Evolutionary conservation across 1,140 invertebrate species (phyloP).

Genomic region (Neodiprion pinetum): DNA sequence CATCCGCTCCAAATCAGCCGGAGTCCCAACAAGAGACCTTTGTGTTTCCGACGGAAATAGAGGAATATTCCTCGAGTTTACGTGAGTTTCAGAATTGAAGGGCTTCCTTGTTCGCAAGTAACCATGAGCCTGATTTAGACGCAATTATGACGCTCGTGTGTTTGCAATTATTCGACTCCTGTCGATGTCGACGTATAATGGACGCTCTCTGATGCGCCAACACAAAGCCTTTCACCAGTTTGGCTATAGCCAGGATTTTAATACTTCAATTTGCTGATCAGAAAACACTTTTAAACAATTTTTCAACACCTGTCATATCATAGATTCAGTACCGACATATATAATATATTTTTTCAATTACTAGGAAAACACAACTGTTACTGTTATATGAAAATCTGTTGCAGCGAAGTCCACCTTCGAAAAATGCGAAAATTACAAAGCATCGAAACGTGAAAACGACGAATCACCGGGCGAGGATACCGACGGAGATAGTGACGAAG

Average conservation of each 20-base stretch:
- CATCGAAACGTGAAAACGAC: not conserved
- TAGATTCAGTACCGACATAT: no score
- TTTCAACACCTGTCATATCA: no score
- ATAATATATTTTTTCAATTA: no score
- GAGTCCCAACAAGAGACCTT: not conserved
- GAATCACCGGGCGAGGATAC: not conserved
- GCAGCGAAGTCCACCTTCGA: not conserved
- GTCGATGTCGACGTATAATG: no score
- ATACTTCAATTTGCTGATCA: no score
- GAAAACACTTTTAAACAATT: no score
- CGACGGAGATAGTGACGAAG: slow-evolving; percentile 11
- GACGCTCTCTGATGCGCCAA: no score
- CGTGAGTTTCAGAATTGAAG: slow-evolving; percentile 1
- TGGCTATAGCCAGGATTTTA: no score
- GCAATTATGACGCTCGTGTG: not conserved
- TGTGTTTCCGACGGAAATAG: not conserved
- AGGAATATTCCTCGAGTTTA: slow-evolving; percentile 3
- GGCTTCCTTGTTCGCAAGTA: not conserved
- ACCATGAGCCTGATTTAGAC: not conserved
- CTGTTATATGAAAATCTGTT: no score
- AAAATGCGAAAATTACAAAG: not conserved
- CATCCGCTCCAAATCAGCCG: not conserved
- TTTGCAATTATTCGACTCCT: no score
- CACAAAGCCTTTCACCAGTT: no score
- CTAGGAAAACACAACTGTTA: no score